Conservation (phyloP, 1,140 invertebrate species). For the Chelonus insularis region DNA sequence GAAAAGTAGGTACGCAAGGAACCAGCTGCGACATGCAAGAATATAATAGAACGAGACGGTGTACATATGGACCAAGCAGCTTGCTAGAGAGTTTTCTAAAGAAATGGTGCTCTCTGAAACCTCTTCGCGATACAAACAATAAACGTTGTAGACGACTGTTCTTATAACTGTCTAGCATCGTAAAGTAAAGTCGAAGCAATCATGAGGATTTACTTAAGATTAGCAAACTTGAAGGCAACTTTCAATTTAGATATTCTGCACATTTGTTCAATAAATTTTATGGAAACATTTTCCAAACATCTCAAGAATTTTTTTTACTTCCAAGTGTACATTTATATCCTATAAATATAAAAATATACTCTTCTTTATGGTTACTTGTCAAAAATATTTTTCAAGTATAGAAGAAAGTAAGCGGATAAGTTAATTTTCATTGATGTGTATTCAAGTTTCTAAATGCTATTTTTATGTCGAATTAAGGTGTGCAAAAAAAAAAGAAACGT, state of each 20-base stretch:
- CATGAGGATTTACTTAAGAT: not conserved
- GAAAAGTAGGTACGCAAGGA: constrained; percentile 14
- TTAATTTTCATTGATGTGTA: no score
- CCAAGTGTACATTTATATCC: no score
- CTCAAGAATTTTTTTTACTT: no score
- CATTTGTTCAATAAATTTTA: no score
- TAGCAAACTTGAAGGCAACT: not conserved
- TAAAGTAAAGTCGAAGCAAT: not conserved
- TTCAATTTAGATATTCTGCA: no score
- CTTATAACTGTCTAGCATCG: constrained; percentile 11
- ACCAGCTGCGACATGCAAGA: constrained; percentile 21
- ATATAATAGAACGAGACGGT: constrained; percentile 14
- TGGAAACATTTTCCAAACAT: no score
- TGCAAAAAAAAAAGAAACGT: not conserved
- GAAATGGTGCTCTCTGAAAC: not conserved
- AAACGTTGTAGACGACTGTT: constrained; percentile 14
- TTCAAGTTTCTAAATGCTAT: no score
- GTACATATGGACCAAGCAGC: constrained; percentile 9
- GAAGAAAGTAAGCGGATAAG: no score
- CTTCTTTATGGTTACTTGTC: no score
- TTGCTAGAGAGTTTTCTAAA: constrained; percentile 19
- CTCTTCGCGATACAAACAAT: constrained; percentile 16
- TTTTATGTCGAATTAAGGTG: not conserved
- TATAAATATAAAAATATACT: no score
- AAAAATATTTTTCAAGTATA: no score